Percentiles rank a stretch among this genome's conserved stretches.
Conservation (phyloP, 2,888 invertebrate species). For the Chrysopilus asiliformis region DNA sequence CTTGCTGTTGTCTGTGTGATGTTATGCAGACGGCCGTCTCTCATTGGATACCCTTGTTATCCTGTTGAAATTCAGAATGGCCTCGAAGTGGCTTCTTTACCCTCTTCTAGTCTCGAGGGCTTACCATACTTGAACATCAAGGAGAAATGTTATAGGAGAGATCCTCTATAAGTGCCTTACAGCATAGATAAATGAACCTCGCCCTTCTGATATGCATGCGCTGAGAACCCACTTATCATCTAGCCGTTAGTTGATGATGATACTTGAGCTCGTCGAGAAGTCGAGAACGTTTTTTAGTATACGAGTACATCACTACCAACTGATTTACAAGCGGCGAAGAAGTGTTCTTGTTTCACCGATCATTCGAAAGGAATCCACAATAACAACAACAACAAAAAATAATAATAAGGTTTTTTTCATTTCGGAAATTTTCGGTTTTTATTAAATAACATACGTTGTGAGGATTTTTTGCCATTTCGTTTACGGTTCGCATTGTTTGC, state of each 20-base stretch:
- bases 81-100: constrained; percentile 1
- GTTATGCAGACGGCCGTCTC: constrained; percentile 4
- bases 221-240: constrained; percentile 13
- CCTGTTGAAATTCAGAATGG: constrained; percentile 10
- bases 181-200: constrained; percentile 8
- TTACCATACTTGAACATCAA: constrained; percentile 1
- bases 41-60: constrained; percentile 14
- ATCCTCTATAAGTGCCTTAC: constrained; percentile 10
- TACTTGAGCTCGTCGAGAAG: constrained; percentile 32
- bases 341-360: too few species aligned
- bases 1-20: too few species aligned
- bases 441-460: too few species aligned
- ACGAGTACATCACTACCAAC: too few species aligned
- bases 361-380: too few species aligned
- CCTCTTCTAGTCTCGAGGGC: background rate
- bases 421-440: too few species aligned
- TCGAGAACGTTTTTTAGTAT: too few species aligned
- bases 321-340: too few species aligned
- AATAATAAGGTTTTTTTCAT: too few species aligned
- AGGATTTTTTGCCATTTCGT: too few species aligned
- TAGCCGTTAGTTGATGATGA: constrained; percentile 31
- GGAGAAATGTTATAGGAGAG: constrained; percentile 1
- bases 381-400: too few species aligned
- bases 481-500: too few species aligned
- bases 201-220: constrained; percentile 9